Percentiles rank a stretch among this genome's conserved stretches.
Conservation (phyloP, 2,888 invertebrate genomes). For the Melipona bicolor region DNA sequence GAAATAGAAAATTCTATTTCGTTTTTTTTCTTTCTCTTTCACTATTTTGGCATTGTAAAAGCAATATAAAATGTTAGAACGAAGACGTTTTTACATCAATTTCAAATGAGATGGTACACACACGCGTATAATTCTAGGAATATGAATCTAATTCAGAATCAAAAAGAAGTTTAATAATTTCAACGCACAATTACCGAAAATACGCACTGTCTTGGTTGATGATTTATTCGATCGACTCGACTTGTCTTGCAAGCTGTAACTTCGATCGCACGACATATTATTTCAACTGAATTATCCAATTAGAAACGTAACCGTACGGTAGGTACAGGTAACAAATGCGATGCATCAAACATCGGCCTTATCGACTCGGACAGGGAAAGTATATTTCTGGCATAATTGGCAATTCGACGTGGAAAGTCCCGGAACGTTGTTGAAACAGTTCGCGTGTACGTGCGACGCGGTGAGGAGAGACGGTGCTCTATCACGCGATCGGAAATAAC, state of each 20-base stretch:
- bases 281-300: background rate
- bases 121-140: too few relatives aligned
- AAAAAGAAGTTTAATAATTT: background rate
- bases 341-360: too few relatives aligned
- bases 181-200: background rate
- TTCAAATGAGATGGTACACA: too few relatives aligned
- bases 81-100: too few relatives aligned
- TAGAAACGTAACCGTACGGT: background rate
- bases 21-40: too few relatives aligned
- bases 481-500: slow-evolving; percentile 67
- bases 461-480: slow-evolving; percentile 57
- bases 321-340: too few relatives aligned
- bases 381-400: background rate
- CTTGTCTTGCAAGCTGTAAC: too few relatives aligned
- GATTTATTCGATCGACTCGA: too few relatives aligned
- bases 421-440: background rate
- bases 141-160: too few relatives aligned
- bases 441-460: slow-evolving; percentile 51
- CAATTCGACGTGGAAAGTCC: background rate
- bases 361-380: background rate
- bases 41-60: background rate
- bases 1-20: background rate
- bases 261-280: background rate
- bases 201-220: too few relatives aligned
- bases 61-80: background rate